A percentile compares a stretch with the other conserved stretches of the same genome.
phyloP scores from a whole-genome alignment of 2,113 vertebrate species.

The Nanorana parkeri region DNA sequence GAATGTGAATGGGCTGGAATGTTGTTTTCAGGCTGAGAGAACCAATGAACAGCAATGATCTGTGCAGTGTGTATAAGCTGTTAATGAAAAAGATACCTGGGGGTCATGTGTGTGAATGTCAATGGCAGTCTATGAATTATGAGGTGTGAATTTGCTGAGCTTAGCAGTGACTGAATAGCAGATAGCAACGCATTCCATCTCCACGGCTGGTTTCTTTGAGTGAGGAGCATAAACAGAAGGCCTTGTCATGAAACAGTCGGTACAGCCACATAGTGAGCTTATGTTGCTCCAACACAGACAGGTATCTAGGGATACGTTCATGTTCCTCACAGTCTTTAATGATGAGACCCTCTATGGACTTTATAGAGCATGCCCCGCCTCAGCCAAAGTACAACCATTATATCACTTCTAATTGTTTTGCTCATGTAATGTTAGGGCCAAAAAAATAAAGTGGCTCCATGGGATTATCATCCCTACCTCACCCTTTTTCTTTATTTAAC shows the following conservation, averaged over 20 bases:
- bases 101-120: conserved; percentile 31
- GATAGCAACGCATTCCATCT: conserved; percentile 38
- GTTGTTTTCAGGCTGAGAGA: not conserved
- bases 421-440: too few species aligned
- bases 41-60: not conserved
- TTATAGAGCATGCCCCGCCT: not conserved
- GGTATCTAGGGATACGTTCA: too few species aligned
- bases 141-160: conserved; percentile 50
- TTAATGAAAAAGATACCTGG: conserved; percentile 30
- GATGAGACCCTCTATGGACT: not conserved
- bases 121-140: conserved; percentile 36
- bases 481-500: too few species aligned
- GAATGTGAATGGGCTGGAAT: not conserved
- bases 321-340: too few species aligned
- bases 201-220: not conserved
- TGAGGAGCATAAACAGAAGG: conserved; percentile 1
- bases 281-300: not conserved
- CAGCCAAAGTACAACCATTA: too few species aligned
- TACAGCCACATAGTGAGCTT: not conserved
- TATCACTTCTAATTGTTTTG: too few species aligned
- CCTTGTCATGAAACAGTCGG: not conserved
- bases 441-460: too few species aligned
- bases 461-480: too few species aligned
- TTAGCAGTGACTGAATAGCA: conserved; percentile 25
- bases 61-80: not conserved